phyloP scores from a whole-genome alignment of 2,113 vertebrate species.

The Coryphaenoides rupestris region DNA sequence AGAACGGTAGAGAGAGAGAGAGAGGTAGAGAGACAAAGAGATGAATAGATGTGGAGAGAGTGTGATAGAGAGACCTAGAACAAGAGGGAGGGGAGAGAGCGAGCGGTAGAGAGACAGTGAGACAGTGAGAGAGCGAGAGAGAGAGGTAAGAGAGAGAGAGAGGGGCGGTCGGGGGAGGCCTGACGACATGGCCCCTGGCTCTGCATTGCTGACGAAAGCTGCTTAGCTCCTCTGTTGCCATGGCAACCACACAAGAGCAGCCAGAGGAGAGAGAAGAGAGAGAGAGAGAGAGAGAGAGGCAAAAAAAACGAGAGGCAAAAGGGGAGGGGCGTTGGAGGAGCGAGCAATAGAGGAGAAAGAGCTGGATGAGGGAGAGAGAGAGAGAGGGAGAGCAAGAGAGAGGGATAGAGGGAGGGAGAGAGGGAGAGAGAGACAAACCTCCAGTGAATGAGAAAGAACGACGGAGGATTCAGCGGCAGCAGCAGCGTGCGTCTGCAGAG shows the following conservation, averaged over 20 bases:
- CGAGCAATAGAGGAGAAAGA: conserved; percentile 78
- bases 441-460: conserved; percentile 55
- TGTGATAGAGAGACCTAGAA: conserved; percentile 32
- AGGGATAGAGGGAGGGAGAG: conserved; percentile 54
- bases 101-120: conserved; percentile 37
- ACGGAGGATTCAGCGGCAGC: conserved; percentile 21
- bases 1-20: no score
- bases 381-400: conserved; percentile 1
- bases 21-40: background rate
- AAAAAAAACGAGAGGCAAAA: conserved; percentile 71
- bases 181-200: conserved; percentile 81
- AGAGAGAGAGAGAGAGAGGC: no score
- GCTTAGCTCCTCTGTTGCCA: conserved; percentile 87
- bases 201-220: conserved; percentile 84
- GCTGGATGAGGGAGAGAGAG: conserved; percentile 71
- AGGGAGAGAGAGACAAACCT: conserved; percentile 55
- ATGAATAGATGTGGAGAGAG: no score
- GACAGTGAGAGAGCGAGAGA: conserved; percentile 30
- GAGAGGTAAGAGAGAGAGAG: conserved; percentile 40
- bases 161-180: conserved; percentile 58
- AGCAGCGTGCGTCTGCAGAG: conserved; percentile 25
- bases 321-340: conserved; percentile 77
- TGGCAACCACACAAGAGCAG: conserved; percentile 81
- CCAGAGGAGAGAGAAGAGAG: conserved; percentile 77
- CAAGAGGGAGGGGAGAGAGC: conserved; percentile 39